Conservation (phyloP, 2,797 vertebrate genomes). For the Acanthiza pusilla region DNA sequence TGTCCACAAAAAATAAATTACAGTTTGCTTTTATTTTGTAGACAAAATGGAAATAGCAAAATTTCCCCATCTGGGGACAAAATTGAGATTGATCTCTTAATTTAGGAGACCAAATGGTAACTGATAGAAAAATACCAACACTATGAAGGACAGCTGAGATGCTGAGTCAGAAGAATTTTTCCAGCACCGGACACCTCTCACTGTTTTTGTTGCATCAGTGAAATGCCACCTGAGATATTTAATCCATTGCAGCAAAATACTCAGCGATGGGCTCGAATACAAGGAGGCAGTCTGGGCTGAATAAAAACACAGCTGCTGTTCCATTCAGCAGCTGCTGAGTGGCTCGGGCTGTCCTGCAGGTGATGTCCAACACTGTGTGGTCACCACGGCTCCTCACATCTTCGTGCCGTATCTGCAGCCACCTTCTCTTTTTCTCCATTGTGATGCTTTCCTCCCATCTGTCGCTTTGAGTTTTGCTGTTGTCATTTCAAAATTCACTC, state of each 20-base stretch:
- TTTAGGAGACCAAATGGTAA: not conserved
- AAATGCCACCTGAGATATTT: not conserved
- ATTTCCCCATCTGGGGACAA: not conserved
- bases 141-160: not conserved
- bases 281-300: not conserved
- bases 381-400: not conserved
- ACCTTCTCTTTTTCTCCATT: accelerated
- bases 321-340: not conserved
- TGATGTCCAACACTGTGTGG: accelerated
- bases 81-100: constrained; percentile 10
- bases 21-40: not conserved
- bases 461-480: not conserved
- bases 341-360: not conserved
- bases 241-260: not conserved
- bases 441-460: not conserved
- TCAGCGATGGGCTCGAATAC: not conserved
- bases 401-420: not conserved
- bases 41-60: not conserved
- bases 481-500: not conserved
- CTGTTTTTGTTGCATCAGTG: not conserved
- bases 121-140: not conserved
- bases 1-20: not conserved
- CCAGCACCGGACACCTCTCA: not conserved
- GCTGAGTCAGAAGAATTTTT: not conserved
- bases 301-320: not conserved